Base-by-base conservation (phyloP, 1,140 invertebrate species). In the Brachionus manjavacas region DNA sequence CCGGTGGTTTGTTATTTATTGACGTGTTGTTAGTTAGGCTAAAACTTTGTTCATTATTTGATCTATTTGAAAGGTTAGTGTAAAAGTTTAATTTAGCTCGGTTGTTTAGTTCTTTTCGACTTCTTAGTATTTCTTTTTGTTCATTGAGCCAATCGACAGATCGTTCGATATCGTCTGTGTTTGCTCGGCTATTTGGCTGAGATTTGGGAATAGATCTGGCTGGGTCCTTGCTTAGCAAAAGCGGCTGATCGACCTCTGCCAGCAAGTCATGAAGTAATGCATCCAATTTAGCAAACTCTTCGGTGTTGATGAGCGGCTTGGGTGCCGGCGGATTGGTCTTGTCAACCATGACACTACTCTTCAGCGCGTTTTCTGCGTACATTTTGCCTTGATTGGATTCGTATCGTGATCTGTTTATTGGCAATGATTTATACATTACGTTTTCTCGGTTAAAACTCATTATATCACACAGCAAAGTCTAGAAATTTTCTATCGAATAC, bases 201-300 rank as follows among this genome's bases (percentile, higher is more conserved):
- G 39, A 64, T 81, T 81, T 76, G 3, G 72, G 16, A 49, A 76
- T 28, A 76, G 41, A n/a, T 12, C 20, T 35, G n/a, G 68, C 41
- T 9, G 68, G 16, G 7, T 74, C 41, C 46, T 76, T 46, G 31
- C n/a, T 76, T 12, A 76, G 41, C 14, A 76, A 76, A 14, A 81
- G 4, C 14, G 79, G 79, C 28, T 81, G 79, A 60, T 81, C 79
- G 39, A 81, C 79, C 60, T 81, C 79, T 25, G 79, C 79, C 39
- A 81, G 25, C 3, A 81, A 28, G 23, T 81, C 79, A 43, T 81
- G 52, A 8, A 81, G 28, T 20, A 81, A 46, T 20, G 79, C 79
- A 46, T 81, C 79, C 31, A 81, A 46, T 46, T 68, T 60, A 7
- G 79, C 79, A 23, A 81, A 81, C 20, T 81, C 79, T 68, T 81